These are phyloP conservation scores for Orthosia gracilis DNA, from an alignment of 2,888 invertebrate genomes.

Conservation along the genomic window DNA sequence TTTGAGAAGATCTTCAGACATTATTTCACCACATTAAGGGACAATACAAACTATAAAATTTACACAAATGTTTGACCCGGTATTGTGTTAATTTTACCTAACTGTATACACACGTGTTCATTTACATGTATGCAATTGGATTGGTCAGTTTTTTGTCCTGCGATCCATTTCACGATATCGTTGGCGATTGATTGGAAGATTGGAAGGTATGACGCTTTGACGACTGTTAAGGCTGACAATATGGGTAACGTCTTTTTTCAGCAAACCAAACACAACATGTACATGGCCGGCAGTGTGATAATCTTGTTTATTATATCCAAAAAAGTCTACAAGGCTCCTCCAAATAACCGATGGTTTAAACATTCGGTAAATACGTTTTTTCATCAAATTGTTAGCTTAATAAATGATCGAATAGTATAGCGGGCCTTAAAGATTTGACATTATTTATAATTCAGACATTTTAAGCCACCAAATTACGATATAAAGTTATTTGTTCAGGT, in stretches of 20 bases:
- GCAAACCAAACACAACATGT: not conserved
- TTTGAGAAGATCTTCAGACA: not conserved
- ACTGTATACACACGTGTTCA: not conserved
- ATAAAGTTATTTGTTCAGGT: slow-evolving; percentile 16
- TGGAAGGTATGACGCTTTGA: slow-evolving; percentile 46
- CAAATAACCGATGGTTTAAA: no score
- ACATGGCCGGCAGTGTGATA: not conserved
- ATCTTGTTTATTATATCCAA: not conserved
- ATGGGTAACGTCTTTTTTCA: slow-evolving; percentile 12
- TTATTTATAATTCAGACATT: not conserved
- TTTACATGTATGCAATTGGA: slow-evolving; percentile 19
- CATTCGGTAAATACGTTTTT: no score
- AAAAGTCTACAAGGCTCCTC: not conserved
- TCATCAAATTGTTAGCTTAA: no score
- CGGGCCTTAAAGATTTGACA: no score
- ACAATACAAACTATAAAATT: not conserved
- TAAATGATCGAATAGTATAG: no score
- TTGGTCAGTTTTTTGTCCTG: slow-evolving; percentile 28
- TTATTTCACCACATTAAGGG: not conserved
- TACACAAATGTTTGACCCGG: not conserved
- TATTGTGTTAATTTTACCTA: slow-evolving; percentile 11
- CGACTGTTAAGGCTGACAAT: slow-evolving; percentile 23
- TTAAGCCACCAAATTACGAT: not conserved
- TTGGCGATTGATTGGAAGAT: slow-evolving; percentile 58
- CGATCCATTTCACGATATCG: slow-evolving; percentile 56